Evolutionary conservation across 2,888 invertebrate genomes (phyloP).

Genomic region (Agrypnus murinus): DNA sequence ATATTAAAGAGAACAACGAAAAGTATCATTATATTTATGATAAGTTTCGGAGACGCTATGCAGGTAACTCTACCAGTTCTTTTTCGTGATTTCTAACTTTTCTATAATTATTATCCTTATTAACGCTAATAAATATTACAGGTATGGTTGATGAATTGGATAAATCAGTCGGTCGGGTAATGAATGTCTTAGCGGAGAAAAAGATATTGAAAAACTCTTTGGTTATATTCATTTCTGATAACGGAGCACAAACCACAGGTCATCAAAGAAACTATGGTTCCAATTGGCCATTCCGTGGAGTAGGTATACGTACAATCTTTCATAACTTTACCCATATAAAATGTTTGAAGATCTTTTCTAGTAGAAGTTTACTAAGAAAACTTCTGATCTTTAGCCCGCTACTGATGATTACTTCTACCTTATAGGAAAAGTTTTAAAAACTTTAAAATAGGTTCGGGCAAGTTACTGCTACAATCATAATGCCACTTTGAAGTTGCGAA

Average conservation of each 20-base stretch:
- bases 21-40: conserved; percentile 81
- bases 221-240: conserved; percentile 90
- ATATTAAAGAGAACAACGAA: conserved; percentile 74
- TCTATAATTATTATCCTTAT: conserved; percentile 59
- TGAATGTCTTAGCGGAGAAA: conserved; percentile 78
- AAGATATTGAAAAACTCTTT: conserved; percentile 87
- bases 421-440: too few relatives aligned
- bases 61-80: conserved; percentile 81
- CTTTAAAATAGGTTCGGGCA: too few relatives aligned
- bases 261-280: conserved; percentile 82
- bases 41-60: conserved; percentile 78
- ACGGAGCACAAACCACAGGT: conserved; percentile 88
- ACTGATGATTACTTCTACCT: too few relatives aligned
- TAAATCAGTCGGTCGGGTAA: conserved; percentile 86
- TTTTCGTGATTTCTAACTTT: too few relatives aligned
- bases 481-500: too few relatives aligned
- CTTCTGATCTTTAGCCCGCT: too few relatives aligned
- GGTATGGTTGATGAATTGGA: conserved; percentile 92
- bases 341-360: too few relatives aligned
- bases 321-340: too few relatives aligned
- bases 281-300: conserved; percentile 87
- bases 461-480: too few relatives aligned
- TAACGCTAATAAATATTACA: too few relatives aligned
- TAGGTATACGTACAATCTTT: conserved; percentile 68
- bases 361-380: too few relatives aligned